Percentiles rank a stretch among this genome's conserved stretches.
phyloP scores from a whole-genome alignment of 2,797 vertebrate genomes.

The Erpetoichthys calabaricus region DNA sequence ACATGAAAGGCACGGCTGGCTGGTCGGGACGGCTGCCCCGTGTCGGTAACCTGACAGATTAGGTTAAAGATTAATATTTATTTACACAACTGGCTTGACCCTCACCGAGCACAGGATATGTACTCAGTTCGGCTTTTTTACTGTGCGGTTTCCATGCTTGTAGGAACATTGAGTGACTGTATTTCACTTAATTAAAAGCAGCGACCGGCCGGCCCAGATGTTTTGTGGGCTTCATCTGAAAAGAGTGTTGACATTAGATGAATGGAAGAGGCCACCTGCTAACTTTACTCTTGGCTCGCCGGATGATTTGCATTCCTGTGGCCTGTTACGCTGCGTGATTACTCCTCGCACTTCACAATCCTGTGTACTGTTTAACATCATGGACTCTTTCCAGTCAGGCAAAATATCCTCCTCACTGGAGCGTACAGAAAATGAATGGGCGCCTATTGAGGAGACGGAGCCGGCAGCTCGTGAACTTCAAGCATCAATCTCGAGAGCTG shows the following conservation, averaged over 20 bases:
- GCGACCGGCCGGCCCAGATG: constrained; percentile 62
- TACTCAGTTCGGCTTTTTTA: constrained; percentile 42
- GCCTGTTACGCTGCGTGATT: constrained; percentile 80
- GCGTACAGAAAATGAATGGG: constrained; percentile 45
- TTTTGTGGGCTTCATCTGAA: constrained; percentile 62
- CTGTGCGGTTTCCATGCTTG: constrained; percentile 40
- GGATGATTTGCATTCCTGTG: constrained; percentile 91
- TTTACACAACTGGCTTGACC: constrained; percentile 63
- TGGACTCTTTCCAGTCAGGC: constrained; percentile 64
- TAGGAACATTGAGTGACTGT: constrained; percentile 54
- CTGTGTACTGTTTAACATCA: constrained; percentile 75
- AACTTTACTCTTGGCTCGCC: constrained; percentile 68
- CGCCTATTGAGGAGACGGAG: constrained; percentile 38
- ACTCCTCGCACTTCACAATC: constrained; percentile 75
- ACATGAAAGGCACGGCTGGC: no score
- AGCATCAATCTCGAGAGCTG: constrained; percentile 36
- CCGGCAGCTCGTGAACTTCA: constrained; percentile 38
- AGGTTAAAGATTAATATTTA: constrained; percentile 57
- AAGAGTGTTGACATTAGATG: constrained; percentile 71
- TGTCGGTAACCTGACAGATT: constrained; percentile 40
- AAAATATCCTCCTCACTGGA: constrained; percentile 54
- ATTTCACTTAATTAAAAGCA: constrained; percentile 86
- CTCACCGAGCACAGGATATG: constrained; percentile 49
- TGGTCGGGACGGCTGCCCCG: no score
- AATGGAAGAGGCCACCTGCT: constrained; percentile 88